Evolutionary conservation across 2,888 invertebrate species (phyloP).

Genomic region (Tuta absoluta): DNA sequence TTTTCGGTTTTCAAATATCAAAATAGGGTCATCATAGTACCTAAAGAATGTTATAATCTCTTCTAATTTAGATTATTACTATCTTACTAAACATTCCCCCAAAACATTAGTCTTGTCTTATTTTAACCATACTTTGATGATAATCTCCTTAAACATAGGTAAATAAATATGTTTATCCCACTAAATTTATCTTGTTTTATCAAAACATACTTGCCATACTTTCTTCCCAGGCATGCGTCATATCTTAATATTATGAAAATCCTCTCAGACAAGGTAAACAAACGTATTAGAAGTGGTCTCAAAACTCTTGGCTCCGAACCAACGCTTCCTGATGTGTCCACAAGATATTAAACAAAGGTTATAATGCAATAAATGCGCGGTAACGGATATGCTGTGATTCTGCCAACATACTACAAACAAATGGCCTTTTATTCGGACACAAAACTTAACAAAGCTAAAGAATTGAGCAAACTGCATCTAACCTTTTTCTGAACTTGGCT

Average conservation of each 20-base stretch:
- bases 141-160: no score
- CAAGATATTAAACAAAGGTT: conserved; percentile 20
- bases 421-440: no score
- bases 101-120: no score
- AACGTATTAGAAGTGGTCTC: conserved; percentile 17
- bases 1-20: no score
- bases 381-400: conserved; percentile 4
- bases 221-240: background rate
- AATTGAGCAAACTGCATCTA: no score
- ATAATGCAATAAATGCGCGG: conserved; percentile 11
- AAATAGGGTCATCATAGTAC: no score
- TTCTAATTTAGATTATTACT: no score
- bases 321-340: conserved; percentile 21
- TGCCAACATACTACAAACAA: conserved; percentile 14
- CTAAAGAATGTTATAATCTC: no score
- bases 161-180: background rate
- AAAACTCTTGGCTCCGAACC: background rate
- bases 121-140: no score
- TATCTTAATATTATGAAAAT: conserved; percentile 4
- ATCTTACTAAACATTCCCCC: no score
- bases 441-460: no score
- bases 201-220: background rate
- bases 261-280: conserved; percentile 18
- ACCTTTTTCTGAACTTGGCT: no score
- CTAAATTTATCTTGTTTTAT: background rate